These are phyloP conservation scores for Hipparchia semele DNA, from an alignment of 2,888 invertebrate species.

Conservation along the genomic window DNA sequence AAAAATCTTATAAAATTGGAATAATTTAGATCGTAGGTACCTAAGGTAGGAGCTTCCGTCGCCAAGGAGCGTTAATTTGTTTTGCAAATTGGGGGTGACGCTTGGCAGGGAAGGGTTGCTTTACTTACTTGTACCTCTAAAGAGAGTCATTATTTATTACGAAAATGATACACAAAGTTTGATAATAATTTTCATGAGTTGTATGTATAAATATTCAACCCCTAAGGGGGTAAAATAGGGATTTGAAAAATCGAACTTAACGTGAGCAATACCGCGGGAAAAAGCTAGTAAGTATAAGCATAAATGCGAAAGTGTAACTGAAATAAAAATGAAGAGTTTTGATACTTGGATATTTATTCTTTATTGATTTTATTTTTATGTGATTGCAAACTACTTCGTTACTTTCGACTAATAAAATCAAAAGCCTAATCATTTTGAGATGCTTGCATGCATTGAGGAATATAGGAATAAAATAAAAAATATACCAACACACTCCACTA, in stretches of 20 bases:
- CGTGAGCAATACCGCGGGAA: too few species aligned
- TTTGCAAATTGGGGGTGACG: conserved; percentile 78
- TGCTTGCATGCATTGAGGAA: too few species aligned
- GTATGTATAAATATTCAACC: too few species aligned
- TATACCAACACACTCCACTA: not conserved
- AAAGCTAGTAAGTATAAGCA: too few species aligned
- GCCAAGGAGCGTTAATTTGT: conserved; percentile 76
- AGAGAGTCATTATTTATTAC: conserved; percentile 26
- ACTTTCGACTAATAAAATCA: not conserved
- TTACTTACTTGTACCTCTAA: conserved; percentile 27
- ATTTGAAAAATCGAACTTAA: too few species aligned
- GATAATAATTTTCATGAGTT: not conserved
- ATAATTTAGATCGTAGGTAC: not conserved
- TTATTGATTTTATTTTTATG: not conserved
- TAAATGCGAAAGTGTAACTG: not conserved
- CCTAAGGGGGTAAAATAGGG: too few species aligned
- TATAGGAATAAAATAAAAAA: too few species aligned
- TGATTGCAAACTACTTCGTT: not conserved
- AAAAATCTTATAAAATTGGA: too few species aligned
- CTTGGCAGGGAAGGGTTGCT: conserved; percentile 51
- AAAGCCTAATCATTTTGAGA: not conserved
- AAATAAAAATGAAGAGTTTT: not conserved
- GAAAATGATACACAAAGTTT: conserved; percentile 10
- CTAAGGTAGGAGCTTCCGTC: conserved; percentile 42
- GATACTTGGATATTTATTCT: not conserved